Base-by-base conservation (phyloP, 2,113 vertebrate species). In the Catagonus wagneri region DNA sequence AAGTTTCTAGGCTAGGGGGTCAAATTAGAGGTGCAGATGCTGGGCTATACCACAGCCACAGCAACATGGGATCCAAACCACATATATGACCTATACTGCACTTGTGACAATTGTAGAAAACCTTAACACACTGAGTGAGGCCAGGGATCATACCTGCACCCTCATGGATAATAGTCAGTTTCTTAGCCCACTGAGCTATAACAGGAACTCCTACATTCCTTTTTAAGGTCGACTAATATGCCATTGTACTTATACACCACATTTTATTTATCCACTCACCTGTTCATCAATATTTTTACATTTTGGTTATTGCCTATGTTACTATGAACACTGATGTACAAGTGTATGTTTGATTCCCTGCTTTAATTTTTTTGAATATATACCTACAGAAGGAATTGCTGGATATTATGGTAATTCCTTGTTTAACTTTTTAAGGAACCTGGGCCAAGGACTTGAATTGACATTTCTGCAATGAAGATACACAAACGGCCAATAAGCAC, bases 381-480 rank as follows among this genome's bases (percentile, higher is more conserved):
- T 54, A 68, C 34, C 54, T 14, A 66, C 32, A 13, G 69, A 19
- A 58, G 50, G 72, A 54, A 69, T 25, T 36, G 3, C 36, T 63
- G 15, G 1, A 61, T 83, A 22, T 61, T 29, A 79, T 29, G 25
- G 36, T 8, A 32, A 80, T 66, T 68, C 23, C n/a, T 32, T 75
- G 54, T 74, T 80, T 81, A 69, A 25, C 16, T 63, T 76, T 94
- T 23, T 81, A 54, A 71, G 50, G 27, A 90, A 95, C 1, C 2
- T 32, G 52, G n/a, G 60, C 5, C 81, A 91, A 69, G 29, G 15
- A 92, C 83, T 56, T 92, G 50, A 95, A 68, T 4, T 34, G 27
- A 68, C 0, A 50, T 74, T 66, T 96, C 56, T 90, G 25, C 50
- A 83, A 83, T 79, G 76, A 95, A 92, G 36, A 86, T 81, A 69